Conservation (phyloP, 2,113 vertebrate genomes). For the Psilopogon haemacephalus region DNA sequence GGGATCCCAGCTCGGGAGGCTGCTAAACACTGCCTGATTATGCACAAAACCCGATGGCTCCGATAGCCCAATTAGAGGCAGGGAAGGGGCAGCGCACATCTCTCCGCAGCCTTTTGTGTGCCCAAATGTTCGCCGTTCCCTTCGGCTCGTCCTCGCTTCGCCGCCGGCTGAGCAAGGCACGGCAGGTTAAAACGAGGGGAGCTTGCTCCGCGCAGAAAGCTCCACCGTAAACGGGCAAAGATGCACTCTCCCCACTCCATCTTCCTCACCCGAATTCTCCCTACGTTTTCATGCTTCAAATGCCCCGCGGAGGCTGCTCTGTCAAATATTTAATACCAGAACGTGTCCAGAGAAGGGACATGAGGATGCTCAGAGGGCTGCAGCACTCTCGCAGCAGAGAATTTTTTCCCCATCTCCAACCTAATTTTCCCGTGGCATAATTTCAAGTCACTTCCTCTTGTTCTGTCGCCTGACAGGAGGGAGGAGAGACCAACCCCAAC, state of each 20-base stretch:
- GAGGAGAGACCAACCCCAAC: too few species aligned
- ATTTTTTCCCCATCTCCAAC: too few species aligned
- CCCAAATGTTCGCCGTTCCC: not conserved
- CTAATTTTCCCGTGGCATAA: too few species aligned
- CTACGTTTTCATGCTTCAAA: not conserved
- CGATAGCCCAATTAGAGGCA: slow-evolving; percentile 26
- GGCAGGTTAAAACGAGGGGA: not conserved
- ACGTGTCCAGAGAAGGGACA: too few species aligned
- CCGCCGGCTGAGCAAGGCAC: not conserved
- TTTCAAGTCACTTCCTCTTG: too few species aligned
- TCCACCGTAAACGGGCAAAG: not conserved
- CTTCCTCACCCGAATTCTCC: too few species aligned
- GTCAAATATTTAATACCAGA: not conserved
- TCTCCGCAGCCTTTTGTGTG: not conserved
- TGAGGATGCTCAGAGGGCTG: too few species aligned
- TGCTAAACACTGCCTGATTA: slow-evolving; percentile 8
- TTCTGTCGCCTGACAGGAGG: too few species aligned
- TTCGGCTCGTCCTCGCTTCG: not conserved
- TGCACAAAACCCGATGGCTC: slow-evolving; percentile 50
- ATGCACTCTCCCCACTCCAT: too few species aligned
- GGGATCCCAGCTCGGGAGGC: slow-evolving; percentile 30
- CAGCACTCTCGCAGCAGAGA: too few species aligned
- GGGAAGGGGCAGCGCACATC: not conserved
- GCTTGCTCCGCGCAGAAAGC: not conserved
- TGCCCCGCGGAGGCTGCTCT: not conserved